Percentiles rank a stretch among this genome's conserved stretches.
phyloP scores from a whole-genome alignment of 2,113 vertebrate species.

The Solenodon paradoxus region DNA sequence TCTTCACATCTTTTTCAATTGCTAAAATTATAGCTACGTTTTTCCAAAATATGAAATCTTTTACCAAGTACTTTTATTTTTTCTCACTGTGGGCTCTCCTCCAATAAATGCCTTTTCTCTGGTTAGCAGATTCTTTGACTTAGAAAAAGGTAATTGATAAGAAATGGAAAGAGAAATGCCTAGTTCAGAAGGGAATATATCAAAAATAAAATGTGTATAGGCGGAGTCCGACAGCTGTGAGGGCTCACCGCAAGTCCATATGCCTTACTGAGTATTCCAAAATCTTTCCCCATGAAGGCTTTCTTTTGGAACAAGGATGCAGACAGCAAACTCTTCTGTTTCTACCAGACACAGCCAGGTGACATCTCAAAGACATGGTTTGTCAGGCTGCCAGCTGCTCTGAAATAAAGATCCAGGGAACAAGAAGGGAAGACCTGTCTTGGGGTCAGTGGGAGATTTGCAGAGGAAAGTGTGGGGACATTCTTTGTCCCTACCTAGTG shows the following conservation, averaged over 20 bases:
- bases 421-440: background rate
- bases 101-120: background rate
- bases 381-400: background rate
- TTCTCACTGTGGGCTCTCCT: background rate
- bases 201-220: background rate
- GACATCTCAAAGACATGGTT: background rate
- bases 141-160: slow-evolving; percentile 15
- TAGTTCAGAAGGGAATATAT: background rate
- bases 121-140: slow-evolving; percentile 24
- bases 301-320: background rate
- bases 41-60: slow-evolving; percentile 29
- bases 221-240: background rate
- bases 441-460: background rate
- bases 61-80: slow-evolving; percentile 36
- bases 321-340: background rate
- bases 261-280: background rate
- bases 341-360: background rate
- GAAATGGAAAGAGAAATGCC: background rate
- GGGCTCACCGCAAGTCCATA: background rate
- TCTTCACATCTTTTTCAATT: slow-evolving; percentile 52
- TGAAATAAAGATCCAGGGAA: background rate
- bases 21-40: slow-evolving; percentile 21
- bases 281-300: background rate
- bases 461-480: background rate
- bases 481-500: too few relatives aligned